These are phyloP conservation scores for Ariopsis seemanni DNA, from an alignment of 2,113 vertebrate genomes.

Conservation along the genomic window DNA sequence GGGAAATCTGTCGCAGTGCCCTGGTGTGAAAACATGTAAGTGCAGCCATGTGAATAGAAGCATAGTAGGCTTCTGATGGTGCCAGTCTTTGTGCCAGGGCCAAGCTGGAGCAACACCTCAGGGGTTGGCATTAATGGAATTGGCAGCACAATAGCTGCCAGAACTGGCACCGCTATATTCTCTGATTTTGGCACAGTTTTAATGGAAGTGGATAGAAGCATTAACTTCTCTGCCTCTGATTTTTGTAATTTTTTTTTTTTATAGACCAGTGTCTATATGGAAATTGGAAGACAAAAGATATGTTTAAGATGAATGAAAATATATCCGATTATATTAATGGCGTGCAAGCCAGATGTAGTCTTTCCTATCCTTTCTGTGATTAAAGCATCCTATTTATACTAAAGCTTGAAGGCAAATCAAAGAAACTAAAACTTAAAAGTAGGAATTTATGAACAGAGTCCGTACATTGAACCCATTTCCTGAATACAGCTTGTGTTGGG, in stretches of 20 bases:
- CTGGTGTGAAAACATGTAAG: slow-evolving; percentile 42
- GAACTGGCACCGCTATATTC: slow-evolving; percentile 29
- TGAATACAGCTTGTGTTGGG: neutral
- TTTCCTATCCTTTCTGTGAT: neutral
- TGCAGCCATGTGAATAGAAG: slow-evolving; percentile 48
- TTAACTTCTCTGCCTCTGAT: neutral
- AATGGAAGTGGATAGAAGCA: neutral
- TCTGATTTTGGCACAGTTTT: neutral
- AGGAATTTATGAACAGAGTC: slow-evolving; percentile 14
- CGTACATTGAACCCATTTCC: neutral
- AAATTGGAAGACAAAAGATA: neutral
- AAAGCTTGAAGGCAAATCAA: neutral
- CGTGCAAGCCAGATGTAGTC: neutral
- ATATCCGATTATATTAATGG: neutral
- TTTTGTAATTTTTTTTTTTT: neutral
- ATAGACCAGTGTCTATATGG: neutral
- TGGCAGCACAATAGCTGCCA: slow-evolving; percentile 20
- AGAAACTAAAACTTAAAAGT: slow-evolving; percentile 17
- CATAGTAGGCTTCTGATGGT: slow-evolving; percentile 34
- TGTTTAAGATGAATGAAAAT: neutral
- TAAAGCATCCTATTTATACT: neutral
- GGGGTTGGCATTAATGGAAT: slow-evolving; percentile 41
- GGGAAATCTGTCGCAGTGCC: slow-evolving; percentile 43
- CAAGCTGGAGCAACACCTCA: slow-evolving; percentile 40
- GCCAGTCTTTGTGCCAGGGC: slow-evolving; percentile 29